Base-by-base conservation (phyloP, 2,888 invertebrate genomes). In the Rambutsinella grinnellia region DNA sequence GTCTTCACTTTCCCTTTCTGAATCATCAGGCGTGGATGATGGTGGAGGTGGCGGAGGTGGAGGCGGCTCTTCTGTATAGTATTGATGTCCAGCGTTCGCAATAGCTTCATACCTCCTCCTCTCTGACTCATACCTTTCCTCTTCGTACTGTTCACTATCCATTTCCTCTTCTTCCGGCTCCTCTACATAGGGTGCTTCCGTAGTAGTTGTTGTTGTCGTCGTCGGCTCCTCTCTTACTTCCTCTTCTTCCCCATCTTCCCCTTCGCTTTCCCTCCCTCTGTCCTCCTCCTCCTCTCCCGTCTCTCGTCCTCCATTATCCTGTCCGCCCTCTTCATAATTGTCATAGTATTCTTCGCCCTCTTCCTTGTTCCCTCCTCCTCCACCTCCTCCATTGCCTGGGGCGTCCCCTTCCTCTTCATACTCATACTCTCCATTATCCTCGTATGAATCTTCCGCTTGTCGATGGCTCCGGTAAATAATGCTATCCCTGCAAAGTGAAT, bases 391-490 rank as follows among this genome's bases (percentile, higher is more conserved):
- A 62, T 26, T 58, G 8, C 49, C 69, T 1, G 60, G 57, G 44
- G 54, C 67, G 44, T 54, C 46, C 1, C 62, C 66, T 15, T 66
- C 58, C 46, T 78, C 74, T 46, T 76, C 79, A 46, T 83, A 81
- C 46, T 83, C 83, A 46, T 80, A 80, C 2, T 82, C 82, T 2
- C 65, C 82, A 1, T 62, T 78, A 19, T 82, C 82, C 57, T 84
- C 83, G 44, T 84, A 82, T 3, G 81, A 81, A 23, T 80, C 82
- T 36, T 84, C 81, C 21, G 82, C 80, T 49, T 83, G 84, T 15
- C 84, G 78, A 24, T 78, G 80, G 58, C 60, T 67, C 26, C 83
- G 68, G 56, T 71, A 76, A n/a, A 83, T 53, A 46, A 79, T 74
- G 6, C 67, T 53, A 17, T 72, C 72, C 24, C 72, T 72, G 65